Conservation (phyloP, 2,888 invertebrate species). For the Limnephilus auricula region DNA sequence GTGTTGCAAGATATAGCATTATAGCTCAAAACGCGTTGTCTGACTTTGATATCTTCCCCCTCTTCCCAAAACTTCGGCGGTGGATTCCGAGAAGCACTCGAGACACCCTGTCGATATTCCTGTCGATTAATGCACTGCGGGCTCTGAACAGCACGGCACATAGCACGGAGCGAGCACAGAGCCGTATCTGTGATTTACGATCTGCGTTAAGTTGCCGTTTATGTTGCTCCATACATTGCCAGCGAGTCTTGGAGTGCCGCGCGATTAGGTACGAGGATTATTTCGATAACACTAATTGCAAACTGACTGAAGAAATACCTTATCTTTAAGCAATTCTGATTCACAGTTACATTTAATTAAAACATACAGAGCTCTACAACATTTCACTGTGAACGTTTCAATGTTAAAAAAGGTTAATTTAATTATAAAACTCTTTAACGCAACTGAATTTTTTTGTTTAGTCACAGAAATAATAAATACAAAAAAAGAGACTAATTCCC, state of each 20-base stretch:
- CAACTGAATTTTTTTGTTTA: neutral
- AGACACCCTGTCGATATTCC: neutral
- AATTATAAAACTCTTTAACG: neutral
- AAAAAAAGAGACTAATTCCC: neutral
- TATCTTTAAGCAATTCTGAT: neutral
- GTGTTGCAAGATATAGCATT: slow-evolving; percentile 68
- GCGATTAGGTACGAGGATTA: neutral
- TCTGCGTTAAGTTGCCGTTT: neutral
- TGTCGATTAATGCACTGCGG: slow-evolving; percentile 32
- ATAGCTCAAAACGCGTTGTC: slow-evolving; percentile 49
- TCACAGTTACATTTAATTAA: neutral
- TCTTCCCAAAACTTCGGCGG: slow-evolving; percentile 34
- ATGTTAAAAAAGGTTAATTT: neutral
- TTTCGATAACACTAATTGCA: neutral
- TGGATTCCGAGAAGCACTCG: slow-evolving; percentile 20
- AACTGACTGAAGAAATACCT: neutral
- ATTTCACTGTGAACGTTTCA: neutral
- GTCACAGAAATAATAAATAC: neutral
- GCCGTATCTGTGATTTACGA: neutral
- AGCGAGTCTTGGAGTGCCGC: neutral
- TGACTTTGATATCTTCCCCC: slow-evolving; percentile 43
- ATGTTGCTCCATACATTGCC: neutral
- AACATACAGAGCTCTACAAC: neutral
- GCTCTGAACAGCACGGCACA: neutral
- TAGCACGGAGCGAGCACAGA: neutral